Conservation (phyloP, 1,140 invertebrate species). For the Diorhabda elongata region DNA sequence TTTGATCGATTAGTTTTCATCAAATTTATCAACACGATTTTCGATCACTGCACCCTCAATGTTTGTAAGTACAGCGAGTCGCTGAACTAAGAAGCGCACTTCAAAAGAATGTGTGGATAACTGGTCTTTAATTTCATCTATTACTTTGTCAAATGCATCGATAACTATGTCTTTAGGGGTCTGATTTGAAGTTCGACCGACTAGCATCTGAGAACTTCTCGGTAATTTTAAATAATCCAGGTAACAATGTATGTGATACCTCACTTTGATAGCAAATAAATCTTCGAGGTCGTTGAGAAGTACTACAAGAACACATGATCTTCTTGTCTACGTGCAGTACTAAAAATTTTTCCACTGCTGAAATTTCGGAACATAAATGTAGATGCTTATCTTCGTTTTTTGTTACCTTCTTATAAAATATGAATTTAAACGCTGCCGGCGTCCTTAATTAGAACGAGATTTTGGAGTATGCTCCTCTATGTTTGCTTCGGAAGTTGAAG, state of each 20-base stretch:
- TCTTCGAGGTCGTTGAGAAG: not conserved
- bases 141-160: constrained; percentile 21
- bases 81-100: constrained; percentile 21
- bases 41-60: constrained; percentile 18
- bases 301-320: constrained; percentile 17
- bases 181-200: constrained; percentile 21
- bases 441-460: not conserved
- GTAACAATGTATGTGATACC: constrained; percentile 26
- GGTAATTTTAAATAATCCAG: constrained; percentile 18
- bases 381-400: constrained; percentile 6
- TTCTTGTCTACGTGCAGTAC: constrained; percentile 12
- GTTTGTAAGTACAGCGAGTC: constrained; percentile 22
- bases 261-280: constrained; percentile 21
- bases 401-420: constrained; percentile 16
- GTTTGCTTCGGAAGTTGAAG: constrained; percentile 13
- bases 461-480: not conserved
- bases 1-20: constrained; percentile 23
- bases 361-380: constrained; percentile 1
- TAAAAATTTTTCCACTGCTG: constrained; percentile 14
- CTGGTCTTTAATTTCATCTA: constrained; percentile 23
- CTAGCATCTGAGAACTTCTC: constrained; percentile 19
- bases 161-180: constrained; percentile 21
- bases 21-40: constrained; percentile 21
- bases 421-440: constrained; percentile 9
- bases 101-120: constrained; percentile 22